Evolutionary conservation across 2,797 vertebrate species (phyloP).

Genomic region (Chelmon rostratus): DNA sequence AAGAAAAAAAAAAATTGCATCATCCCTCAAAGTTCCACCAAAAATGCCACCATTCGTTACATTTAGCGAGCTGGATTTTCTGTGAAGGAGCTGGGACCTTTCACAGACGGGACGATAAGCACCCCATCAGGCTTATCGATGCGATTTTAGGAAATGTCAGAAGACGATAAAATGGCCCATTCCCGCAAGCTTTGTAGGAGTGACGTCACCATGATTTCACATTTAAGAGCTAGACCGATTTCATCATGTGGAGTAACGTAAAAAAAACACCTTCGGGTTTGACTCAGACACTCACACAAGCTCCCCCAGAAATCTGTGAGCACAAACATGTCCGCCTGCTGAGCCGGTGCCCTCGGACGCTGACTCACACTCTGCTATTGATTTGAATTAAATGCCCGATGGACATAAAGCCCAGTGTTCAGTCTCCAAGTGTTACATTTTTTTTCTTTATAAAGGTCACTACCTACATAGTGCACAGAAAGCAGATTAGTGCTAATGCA

Average conservation of each 20-base stretch:
- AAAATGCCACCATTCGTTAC: background rate
- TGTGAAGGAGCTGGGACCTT: background rate
- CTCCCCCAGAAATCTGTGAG: constrained; percentile 9
- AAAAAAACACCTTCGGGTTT: constrained; percentile 62
- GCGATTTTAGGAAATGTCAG: constrained; percentile 50
- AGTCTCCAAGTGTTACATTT: constrained; percentile 4
- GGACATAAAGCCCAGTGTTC: constrained; percentile 36
- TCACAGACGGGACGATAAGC: constrained; percentile 21
- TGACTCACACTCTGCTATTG: constrained; percentile 48
- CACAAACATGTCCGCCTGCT: constrained; percentile 28
- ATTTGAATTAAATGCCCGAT: constrained; percentile 44
- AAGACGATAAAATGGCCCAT: constrained; percentile 14
- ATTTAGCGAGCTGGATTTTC: background rate
- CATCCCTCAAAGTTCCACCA: background rate
- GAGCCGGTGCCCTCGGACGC: constrained; percentile 9
- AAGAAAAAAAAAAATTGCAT: background rate
- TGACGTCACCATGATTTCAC: constrained; percentile 41
- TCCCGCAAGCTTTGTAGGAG: constrained; percentile 19
- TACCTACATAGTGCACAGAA: no score
- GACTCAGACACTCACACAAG: constrained; percentile 34
- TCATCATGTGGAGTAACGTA: constrained; percentile 39
- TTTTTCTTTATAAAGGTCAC: constrained; percentile 3
- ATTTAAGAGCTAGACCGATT: constrained; percentile 45
- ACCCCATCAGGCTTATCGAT: constrained; percentile 25
- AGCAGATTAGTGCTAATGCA: background rate